A percentile compares a stretch with the other conserved stretches of the same genome.
phyloP scores from a whole-genome alignment of 2,888 invertebrate genomes.

The Yponomeuta plumbellus region DNA sequence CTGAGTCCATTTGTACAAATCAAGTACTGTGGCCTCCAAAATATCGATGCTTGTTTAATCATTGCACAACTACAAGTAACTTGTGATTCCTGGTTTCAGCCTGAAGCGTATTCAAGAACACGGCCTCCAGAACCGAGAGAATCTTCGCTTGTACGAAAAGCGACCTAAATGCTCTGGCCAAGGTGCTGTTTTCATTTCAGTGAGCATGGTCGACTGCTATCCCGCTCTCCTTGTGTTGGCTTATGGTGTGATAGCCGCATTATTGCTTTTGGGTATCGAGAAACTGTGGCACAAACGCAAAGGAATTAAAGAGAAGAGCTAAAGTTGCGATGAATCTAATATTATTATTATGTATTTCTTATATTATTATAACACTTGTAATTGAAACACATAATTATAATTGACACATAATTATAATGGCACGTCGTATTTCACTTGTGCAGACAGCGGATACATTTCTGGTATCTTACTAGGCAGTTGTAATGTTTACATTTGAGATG shows the following conservation, averaged over 20 bases:
- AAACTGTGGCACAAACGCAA: conserved; percentile 26
- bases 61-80: background rate
- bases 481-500: background rate
- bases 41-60: too few species aligned
- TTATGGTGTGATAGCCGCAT: conserved; percentile 48
- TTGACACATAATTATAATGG: too few species aligned
- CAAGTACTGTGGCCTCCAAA: too few species aligned
- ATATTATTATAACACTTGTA: background rate
- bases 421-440: background rate
- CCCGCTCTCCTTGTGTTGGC: conserved; percentile 56
- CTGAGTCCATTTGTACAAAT: too few species aligned
- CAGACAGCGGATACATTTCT: background rate
- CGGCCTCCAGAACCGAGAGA: conserved; percentile 77
- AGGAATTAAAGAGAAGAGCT: background rate
- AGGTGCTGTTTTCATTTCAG: conserved; percentile 78
- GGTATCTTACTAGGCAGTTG: background rate
- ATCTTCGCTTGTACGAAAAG: conserved; percentile 77
- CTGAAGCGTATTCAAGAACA: conserved; percentile 64
- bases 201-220: conserved; percentile 79
- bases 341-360: too few species aligned
- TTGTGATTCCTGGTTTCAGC: conserved; percentile 29
- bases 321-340: background rate
- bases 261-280: conserved; percentile 42
- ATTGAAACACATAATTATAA: too few species aligned
- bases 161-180: conserved; percentile 79